Conservation (phyloP, 2,113 vertebrate genomes). For the Anser brachyrhynchus region DNA sequence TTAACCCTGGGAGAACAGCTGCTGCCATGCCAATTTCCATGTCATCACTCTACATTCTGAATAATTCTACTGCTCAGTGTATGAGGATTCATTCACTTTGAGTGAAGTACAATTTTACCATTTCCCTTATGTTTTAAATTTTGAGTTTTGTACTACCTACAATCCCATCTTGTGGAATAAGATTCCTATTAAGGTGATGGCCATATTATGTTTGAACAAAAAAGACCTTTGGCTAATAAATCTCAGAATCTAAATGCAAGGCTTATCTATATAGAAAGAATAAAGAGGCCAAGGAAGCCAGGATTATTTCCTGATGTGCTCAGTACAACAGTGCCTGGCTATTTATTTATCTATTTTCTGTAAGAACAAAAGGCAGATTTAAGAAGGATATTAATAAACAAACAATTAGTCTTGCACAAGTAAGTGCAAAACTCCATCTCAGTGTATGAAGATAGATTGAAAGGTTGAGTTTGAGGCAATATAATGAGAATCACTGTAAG, state of each 20-base stretch:
- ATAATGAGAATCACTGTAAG: neutral
- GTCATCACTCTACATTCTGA: neutral
- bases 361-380: neutral
- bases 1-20: neutral
- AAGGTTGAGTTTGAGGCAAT: neutral
- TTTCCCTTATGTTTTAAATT: neutral
- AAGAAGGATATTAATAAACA: neutral
- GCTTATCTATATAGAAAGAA: neutral
- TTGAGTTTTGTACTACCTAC: neutral
- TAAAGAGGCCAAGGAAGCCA: neutral
- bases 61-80: neutral
- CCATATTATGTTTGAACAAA: neutral
- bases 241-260: neutral
- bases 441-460: neutral
- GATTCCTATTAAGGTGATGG: neutral
- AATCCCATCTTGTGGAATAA: neutral
- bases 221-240: neutral
- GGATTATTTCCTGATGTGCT: neutral
- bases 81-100: neutral
- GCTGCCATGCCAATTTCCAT: rapidly evolving
- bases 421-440: neutral
- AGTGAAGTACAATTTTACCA: neutral
- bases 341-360: neutral
- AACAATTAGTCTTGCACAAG: neutral
- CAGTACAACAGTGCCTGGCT: neutral